Evolutionary conservation across 2,797 vertebrate species (phyloP).

Genomic region (Malacoctenus gilli): DNA sequence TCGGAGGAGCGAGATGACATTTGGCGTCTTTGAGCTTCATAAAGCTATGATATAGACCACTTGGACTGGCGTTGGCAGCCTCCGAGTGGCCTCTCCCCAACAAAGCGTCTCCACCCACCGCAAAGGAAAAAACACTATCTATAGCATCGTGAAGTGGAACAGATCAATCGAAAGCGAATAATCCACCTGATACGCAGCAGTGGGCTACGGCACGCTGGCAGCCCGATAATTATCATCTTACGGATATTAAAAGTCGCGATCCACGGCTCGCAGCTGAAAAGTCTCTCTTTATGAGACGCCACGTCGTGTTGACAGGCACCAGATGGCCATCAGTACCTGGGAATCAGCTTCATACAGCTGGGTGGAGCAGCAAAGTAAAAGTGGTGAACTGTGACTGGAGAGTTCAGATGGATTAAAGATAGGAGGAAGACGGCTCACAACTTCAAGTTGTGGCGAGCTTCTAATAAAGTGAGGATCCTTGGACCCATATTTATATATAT

Average conservation of each 20-base stretch:
- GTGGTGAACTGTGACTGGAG: background rate
- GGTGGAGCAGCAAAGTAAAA: slow-evolving; percentile 1
- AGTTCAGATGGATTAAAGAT: slow-evolving; percentile 13
- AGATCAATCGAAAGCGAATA: slow-evolving; percentile 19
- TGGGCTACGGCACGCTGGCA: slow-evolving; percentile 6
- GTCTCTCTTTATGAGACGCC: slow-evolving; percentile 33
- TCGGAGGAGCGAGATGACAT: background rate
- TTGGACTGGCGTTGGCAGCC: background rate
- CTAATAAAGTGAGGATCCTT: no score
- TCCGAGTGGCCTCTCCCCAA: background rate
- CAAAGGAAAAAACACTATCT: slow-evolving; percentile 6
- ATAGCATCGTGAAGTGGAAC: slow-evolving; percentile 2
- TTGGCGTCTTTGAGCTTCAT: background rate
- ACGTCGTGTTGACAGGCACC: slow-evolving; percentile 1
- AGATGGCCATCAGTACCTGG: slow-evolving; percentile 19
- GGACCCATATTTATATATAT: background rate
- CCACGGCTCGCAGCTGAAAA: slow-evolving; percentile 9
- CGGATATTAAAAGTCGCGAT: slow-evolving; percentile 44
- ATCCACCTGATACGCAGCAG: slow-evolving; percentile 31
- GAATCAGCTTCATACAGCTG: slow-evolving; percentile 1
- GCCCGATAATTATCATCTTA: slow-evolving; percentile 47
- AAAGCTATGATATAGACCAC: background rate
- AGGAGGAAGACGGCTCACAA: background rate
- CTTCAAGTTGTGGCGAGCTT: no score
- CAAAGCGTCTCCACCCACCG: slow-evolving; percentile 8